Conservation (phyloP, 37 sponge, comb jelly and placozoan genomes). For the Geodia barretti region DNA sequence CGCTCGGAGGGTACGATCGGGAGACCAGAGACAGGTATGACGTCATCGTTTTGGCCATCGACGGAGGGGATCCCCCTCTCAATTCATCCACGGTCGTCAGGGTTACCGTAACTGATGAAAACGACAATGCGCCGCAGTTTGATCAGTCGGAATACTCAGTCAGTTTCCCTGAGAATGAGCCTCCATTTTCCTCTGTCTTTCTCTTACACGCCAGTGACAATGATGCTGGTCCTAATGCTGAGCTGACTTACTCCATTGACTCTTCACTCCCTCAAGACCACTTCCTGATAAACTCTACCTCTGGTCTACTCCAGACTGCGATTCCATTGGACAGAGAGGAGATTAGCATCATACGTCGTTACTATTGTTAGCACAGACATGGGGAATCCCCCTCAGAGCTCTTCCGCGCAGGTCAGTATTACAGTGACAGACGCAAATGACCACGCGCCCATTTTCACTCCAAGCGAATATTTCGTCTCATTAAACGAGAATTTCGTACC, state of each 20-base stretch:
- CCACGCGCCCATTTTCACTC: slow-evolving; percentile 57
- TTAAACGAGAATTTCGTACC: slow-evolving; percentile 43
- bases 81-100: slow-evolving; percentile 48
- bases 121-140: slow-evolving; percentile 77
- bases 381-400: slow-evolving; percentile 30
- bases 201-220: slow-evolving; percentile 35
- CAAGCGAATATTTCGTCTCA: slow-evolving; percentile 1
- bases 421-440: slow-evolving; percentile 69
- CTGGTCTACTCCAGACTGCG: slow-evolving; percentile 36
- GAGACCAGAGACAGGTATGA: slow-evolving; percentile 41
- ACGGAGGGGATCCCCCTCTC: slow-evolving; percentile 51
- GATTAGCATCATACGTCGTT: slow-evolving; percentile 31
- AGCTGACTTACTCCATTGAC: slow-evolving; percentile 28
- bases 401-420: slow-evolving; percentile 20
- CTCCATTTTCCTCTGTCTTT: slow-evolving; percentile 1
- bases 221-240: slow-evolving; percentile 59
- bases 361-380: slow-evolving; percentile 38
- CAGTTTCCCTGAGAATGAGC: slow-evolving; percentile 29
- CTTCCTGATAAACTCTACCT: slow-evolving; percentile 39
- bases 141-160: slow-evolving; percentile 16
- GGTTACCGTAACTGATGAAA: slow-evolving; percentile 68
- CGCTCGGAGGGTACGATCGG: slow-evolving; percentile 33
- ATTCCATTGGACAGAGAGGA: slow-evolving; percentile 55
- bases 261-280: slow-evolving; percentile 20
- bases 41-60: slow-evolving; percentile 66